Evolutionary conservation across 2,888 invertebrate genomes (phyloP).

Genomic region (Onthophagus sagittarius): DNA sequence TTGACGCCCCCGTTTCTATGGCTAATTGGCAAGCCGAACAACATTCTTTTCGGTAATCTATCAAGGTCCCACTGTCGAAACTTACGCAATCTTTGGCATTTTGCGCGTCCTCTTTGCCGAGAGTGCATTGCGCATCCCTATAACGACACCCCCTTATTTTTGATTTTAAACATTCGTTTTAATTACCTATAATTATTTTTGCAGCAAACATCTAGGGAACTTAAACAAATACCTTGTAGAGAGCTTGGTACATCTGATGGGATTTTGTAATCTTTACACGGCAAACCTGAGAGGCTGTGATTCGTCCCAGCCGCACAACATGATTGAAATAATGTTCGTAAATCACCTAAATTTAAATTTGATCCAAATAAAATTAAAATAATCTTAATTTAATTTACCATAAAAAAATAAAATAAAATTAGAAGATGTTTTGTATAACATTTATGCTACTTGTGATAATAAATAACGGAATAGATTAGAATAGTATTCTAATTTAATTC

Average conservation of each 20-base stretch:
- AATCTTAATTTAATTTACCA: constrained; percentile 35
- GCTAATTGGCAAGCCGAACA: constrained; percentile 65
- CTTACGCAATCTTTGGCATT: constrained; percentile 45
- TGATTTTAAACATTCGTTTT: background rate
- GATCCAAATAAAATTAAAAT: background rate
- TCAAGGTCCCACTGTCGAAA: constrained; percentile 18
- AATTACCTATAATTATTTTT: constrained; percentile 51
- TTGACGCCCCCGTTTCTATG: constrained; percentile 56
- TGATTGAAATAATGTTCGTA: constrained; percentile 5
- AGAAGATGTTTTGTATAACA: background rate
- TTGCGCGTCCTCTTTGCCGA: constrained; percentile 53
- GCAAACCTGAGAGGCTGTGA: constrained; percentile 39
- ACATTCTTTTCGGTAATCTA: constrained; percentile 47
- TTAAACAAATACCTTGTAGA: constrained; percentile 59
- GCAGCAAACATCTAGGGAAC: constrained; percentile 64
- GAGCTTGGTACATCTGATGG: constrained; percentile 53
- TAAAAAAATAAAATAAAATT: constrained; percentile 17
- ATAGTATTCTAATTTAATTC: background rate
- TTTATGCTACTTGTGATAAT: background rate
- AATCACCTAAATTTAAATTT: constrained; percentile 6
- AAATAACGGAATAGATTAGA: background rate
- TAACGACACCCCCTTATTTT: constrained; percentile 24
- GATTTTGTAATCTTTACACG: constrained; percentile 40
- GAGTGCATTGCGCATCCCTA: constrained; percentile 52
- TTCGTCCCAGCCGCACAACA: constrained; percentile 45